Base-by-base conservation (phyloP, 2,797 vertebrate species). In the Tapirus indicus region DNA sequence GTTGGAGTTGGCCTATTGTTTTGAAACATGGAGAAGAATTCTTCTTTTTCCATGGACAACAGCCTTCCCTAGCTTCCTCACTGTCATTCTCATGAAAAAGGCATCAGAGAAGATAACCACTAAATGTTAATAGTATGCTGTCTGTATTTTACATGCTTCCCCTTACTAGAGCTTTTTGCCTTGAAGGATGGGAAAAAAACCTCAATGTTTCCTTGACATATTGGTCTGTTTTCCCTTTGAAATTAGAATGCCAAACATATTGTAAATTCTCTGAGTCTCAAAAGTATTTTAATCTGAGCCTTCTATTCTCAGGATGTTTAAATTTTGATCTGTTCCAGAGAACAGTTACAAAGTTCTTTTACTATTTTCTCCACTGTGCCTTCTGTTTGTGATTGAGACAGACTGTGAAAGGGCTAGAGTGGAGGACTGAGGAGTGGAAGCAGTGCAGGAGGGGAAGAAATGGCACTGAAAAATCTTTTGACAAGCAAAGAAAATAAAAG, bases 291-390 rank as follows among this genome's bases (percentile, higher is more conserved):
- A 95, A 96, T 86, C 60, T 94, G 47, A 88, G 66, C 8, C 2
- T 88, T 96, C 32, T 86, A 7, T 96, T 54, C n/a, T 72, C 44
- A 68, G 72, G 21, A 84, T 7, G 20, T 94, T 97, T 87, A 89
- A 52, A 85, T 96, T 89, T 94, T 84, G 4, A 92, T 95, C 82
- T 97, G 68, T 95, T 84, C 41, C 54, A 87, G 38, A 91, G 54
- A 94, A 44, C 4, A 72, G 4, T 88, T 88, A 66, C 56, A 68
- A 25, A 78, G 16, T 83, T 89, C 18, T 94, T 20, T 94, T 79
- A 71, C 62, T 60, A 83, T 75, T 92, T 96, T 75, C 38, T 94
- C 32, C n/a, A 71, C 11, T 27, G 8, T 84, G 38, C 16, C 27
- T 92, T 95, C 58, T 84, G 35, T 79, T 94, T 90, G 13, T 84